Percentiles rank a stretch among this genome's conserved stretches.
Conservation (phyloP, 2,888 invertebrate species). For the Diogma glabrata region DNA sequence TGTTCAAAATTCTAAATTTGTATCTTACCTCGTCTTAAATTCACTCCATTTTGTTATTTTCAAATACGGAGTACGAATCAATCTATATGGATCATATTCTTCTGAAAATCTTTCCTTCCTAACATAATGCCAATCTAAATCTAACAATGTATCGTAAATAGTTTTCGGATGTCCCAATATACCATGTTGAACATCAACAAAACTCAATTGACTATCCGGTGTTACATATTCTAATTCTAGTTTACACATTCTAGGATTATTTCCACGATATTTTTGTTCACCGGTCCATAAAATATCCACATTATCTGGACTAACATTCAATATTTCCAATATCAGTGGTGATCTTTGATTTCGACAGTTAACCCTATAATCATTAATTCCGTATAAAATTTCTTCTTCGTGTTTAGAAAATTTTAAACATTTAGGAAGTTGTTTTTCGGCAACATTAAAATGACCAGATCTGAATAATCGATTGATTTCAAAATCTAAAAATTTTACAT, state of each 20-base stretch:
- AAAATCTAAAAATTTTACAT: slow-evolving; percentile 19
- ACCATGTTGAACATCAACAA: slow-evolving; percentile 30
- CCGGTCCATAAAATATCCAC: slow-evolving; percentile 33
- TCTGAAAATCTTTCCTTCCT: slow-evolving; percentile 24
- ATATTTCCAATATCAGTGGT: slow-evolving; percentile 30
- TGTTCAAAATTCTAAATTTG: too few species aligned
- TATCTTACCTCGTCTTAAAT: too few species aligned
- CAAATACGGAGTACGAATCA: slow-evolving; percentile 25
- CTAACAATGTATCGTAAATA: slow-evolving; percentile 29
- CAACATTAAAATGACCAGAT: slow-evolving; percentile 30
- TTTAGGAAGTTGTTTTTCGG: slow-evolving; percentile 18
- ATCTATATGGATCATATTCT: slow-evolving; percentile 29
- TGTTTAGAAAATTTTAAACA: slow-evolving; percentile 22
- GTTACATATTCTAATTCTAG: slow-evolving; percentile 31
- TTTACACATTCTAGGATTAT: slow-evolving; percentile 26
- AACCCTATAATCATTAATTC: slow-evolving; percentile 25
- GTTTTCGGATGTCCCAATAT: slow-evolving; percentile 31
- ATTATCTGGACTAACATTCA: slow-evolving; percentile 24
- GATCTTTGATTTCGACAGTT: slow-evolving; percentile 32
- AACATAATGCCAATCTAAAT: slow-evolving; percentile 27
- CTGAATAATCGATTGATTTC: slow-evolving; percentile 34
- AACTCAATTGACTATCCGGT: slow-evolving; percentile 27
- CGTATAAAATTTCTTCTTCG: slow-evolving; percentile 28
- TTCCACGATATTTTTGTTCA: slow-evolving; percentile 31
- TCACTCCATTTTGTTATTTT: background rate